Evolutionary conservation across 2,113 vertebrate species (phyloP), one percentile per base, ranked within the genome.

Genomic region (Rostratula benghalensis): DNA sequence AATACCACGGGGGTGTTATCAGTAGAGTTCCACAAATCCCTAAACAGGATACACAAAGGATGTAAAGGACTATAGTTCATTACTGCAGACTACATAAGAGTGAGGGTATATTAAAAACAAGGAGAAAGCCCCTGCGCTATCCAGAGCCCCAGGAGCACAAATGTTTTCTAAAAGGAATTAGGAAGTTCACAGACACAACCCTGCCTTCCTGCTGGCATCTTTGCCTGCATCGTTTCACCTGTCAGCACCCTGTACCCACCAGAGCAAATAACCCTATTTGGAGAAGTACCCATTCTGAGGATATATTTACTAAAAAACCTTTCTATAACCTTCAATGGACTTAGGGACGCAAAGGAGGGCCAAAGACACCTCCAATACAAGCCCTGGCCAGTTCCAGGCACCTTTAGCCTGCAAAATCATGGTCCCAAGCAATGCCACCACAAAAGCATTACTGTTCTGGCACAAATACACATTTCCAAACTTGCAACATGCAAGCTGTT

Each of bases 1-100:
- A 50, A 7, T 35, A 54, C 5, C 2, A 0, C 37, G 25, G 22
- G 6, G 39, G 59, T 4, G 4, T 63, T 25, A 30, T 5, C 3
- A 3, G 30, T 5, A 54, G 50, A 60, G 50, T 37, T 43, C 50
- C 48, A 37, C 50, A 83, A 57, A 87, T 12, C 18, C 46, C 50
- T 13, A 24, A 51, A 23, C 8, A n/a, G 54, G 16, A 24, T 8
- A 65, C 13, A 64, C 25, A 30, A 81, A 54, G n/a, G 45, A 46
- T 5, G 11, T 37, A 30, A 43, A 57, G 41, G 33, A 37, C 15
- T 24, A 21, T 13, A 3, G 20, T 22, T 39, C 33, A 33, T 41
- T 37, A 25, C 28, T 23, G 16, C 22, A 51, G 56, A 22, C 4
- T 3, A 2, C 7, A 1, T 7, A 76, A 51, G 28, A 59, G 35